Evolutionary conservation across 2,797 vertebrate genomes (phyloP).

Genomic region (Sitta carolinensis): DNA sequence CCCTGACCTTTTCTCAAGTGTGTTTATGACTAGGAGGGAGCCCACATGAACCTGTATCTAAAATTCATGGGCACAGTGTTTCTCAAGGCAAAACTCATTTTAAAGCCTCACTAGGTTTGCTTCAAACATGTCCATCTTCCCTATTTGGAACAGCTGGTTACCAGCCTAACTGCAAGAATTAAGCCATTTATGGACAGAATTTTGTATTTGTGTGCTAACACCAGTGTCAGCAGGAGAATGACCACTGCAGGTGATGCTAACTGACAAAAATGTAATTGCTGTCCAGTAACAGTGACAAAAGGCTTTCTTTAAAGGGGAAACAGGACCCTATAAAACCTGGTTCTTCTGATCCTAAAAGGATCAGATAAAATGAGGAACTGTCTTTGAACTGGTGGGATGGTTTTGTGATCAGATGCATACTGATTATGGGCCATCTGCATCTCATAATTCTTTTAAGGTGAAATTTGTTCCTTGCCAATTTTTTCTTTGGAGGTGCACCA

Average conservation of each 20-base stretch:
- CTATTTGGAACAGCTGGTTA: background rate
- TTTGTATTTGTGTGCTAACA: background rate
- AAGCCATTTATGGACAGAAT: background rate
- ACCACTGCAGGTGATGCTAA: background rate
- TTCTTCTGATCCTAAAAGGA: background rate
- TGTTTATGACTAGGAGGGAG: background rate
- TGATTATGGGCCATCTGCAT: background rate
- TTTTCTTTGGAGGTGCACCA: background rate
- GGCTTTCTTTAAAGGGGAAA: background rate
- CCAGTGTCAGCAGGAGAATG: background rate
- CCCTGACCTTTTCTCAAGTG: background rate
- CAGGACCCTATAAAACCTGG: background rate
- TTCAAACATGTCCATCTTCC: background rate
- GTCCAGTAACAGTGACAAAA: background rate
- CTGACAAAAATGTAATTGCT: background rate
- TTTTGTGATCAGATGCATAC: background rate
- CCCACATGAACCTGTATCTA: accelerated
- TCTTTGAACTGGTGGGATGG: background rate
- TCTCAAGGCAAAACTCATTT: background rate
- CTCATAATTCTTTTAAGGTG: background rate
- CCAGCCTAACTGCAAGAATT: background rate
- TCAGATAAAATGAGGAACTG: background rate
- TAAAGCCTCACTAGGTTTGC: background rate
- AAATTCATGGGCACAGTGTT: background rate
- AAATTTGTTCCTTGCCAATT: background rate